phyloP scores from a whole-genome alignment of 2,888 invertebrate species.

The Aleiodes alternator region DNA sequence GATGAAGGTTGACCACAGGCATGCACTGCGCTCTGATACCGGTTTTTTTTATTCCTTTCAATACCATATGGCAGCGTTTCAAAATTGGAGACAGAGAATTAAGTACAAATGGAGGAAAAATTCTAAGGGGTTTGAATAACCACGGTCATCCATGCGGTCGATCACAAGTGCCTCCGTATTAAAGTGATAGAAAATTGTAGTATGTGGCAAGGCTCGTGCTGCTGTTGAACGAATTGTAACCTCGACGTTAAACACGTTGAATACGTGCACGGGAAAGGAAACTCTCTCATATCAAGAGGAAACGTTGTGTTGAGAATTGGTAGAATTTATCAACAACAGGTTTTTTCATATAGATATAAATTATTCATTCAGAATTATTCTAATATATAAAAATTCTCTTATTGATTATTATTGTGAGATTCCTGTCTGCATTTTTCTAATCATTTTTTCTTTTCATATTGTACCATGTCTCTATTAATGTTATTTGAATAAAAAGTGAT shows the following conservation, averaged over 20 bases:
- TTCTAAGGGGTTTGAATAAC: background rate
- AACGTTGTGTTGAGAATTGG: too few species aligned
- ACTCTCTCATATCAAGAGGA: too few species aligned
- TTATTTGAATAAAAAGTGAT: slow-evolving; percentile 3
- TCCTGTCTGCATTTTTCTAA: background rate
- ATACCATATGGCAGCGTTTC: background rate
- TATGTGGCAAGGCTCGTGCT: slow-evolving; percentile 15
- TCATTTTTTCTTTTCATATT: background rate
- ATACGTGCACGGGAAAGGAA: slow-evolving; percentile 32
- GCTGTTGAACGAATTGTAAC: slow-evolving; percentile 33
- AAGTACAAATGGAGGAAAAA: slow-evolving; percentile 6
- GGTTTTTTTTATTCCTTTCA: background rate
- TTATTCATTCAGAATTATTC: background rate
- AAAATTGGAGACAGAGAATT: background rate
- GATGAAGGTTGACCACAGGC: slow-evolving; percentile 13
- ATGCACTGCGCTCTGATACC: background rate
- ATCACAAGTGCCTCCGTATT: slow-evolving; percentile 4
- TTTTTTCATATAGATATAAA: too few species aligned
- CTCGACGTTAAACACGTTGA: slow-evolving; percentile 23
- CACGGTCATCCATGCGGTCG: slow-evolving; percentile 16
- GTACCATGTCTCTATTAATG: too few species aligned
- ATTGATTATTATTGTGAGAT: too few species aligned
- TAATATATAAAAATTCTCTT: too few species aligned
- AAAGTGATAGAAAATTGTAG: slow-evolving; percentile 2
- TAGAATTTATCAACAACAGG: too few species aligned